Conservation (phyloP, 2,888 invertebrate species). For the Lasioglossum pauxillum region DNA sequence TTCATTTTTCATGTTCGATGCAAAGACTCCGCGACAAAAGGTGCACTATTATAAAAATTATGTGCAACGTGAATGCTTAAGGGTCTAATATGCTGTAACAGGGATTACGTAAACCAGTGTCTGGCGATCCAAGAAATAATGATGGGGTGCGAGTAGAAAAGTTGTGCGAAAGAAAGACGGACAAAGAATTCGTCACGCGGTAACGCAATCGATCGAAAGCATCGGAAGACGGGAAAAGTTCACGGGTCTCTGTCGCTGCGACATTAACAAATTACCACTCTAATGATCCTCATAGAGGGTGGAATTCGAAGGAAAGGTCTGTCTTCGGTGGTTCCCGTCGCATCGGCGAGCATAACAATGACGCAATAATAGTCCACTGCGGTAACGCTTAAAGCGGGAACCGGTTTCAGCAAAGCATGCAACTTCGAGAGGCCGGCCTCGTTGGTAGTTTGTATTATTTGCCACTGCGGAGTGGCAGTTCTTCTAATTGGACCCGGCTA, state of each 20-base stretch:
- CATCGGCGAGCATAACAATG: slow-evolving; percentile 60
- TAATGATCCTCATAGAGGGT: slow-evolving; percentile 39
- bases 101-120: background rate
- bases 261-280: slow-evolving; percentile 43
- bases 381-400: slow-evolving; percentile 56
- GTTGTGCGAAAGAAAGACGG: background rate
- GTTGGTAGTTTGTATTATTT: slow-evolving; percentile 67
- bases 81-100: background rate
- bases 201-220: background rate
- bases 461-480: slow-evolving; percentile 71
- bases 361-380: slow-evolving; percentile 57
- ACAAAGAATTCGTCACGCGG: slow-evolving; percentile 13
- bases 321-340: slow-evolving; percentile 29
- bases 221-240: background rate
- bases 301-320: slow-evolving; percentile 45
- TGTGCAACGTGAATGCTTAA: background rate
- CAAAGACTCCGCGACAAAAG: background rate
- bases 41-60: background rate
- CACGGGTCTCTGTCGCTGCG: slow-evolving; percentile 20
- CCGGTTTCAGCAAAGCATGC: slow-evolving; percentile 62
- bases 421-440: slow-evolving; percentile 52
- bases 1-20: background rate
- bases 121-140: background rate
- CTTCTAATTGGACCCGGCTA: slow-evolving; percentile 78
- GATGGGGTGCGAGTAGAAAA: background rate